Percentiles rank a stretch among this genome's conserved stretches.
phyloP scores from a whole-genome alignment of 2,888 invertebrate genomes.

The Atrina japonica region DNA sequence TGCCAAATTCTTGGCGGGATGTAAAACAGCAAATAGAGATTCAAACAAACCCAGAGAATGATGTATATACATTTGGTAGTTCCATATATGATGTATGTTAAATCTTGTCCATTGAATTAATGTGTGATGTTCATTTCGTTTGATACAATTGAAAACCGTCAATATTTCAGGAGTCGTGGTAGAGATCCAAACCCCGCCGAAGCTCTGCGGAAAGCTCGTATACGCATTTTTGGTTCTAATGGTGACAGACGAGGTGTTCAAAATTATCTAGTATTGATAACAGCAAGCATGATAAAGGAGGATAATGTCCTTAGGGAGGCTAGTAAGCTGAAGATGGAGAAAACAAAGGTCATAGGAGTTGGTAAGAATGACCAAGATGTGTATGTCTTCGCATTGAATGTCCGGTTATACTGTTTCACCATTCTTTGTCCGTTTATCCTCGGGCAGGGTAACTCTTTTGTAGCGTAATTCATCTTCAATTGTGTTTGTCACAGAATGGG shows the following conservation, averaged over 20 bases:
- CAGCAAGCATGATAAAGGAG: conserved; percentile 62
- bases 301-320: conserved; percentile 57
- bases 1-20: no score
- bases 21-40: no score
- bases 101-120: no score
- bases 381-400: neutral
- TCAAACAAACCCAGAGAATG: no score
- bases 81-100: no score
- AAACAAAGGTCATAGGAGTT: conserved; percentile 66
- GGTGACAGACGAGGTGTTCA: conserved; percentile 62
- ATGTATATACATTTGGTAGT: no score
- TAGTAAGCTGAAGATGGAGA: conserved; percentile 65
- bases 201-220: conserved; percentile 64
- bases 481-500: no score
- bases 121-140: no score
- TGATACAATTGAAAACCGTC: no score
- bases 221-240: conserved; percentile 55
- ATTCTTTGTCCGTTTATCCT: no score
- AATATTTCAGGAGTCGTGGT: conserved; percentile 53
- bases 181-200: conserved; percentile 68
- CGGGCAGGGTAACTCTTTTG: neutral
- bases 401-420: neutral
- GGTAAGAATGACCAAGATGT: conserved; percentile 44
- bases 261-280: conserved; percentile 69
- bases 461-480: neutral